Conservation (phyloP, 2,797 vertebrate genomes). For the Hozukius guyotensis region DNA sequence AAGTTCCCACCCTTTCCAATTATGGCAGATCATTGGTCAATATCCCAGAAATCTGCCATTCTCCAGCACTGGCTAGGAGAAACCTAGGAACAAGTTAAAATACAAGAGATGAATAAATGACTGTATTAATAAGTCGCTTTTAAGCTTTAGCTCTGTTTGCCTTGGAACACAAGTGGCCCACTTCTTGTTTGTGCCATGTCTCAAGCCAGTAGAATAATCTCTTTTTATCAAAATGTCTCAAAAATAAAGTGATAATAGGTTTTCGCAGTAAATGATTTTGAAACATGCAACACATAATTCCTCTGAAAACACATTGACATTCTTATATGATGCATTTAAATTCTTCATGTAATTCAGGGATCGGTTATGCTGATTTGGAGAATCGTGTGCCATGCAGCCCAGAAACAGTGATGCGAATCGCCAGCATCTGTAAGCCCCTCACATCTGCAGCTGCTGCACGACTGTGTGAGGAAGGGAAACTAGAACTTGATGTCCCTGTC, state of each 20-base stretch:
- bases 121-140: neutral
- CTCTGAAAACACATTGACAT: neutral
- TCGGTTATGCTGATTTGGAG: conserved; percentile 95
- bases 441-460: conserved; percentile 92
- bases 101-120: neutral
- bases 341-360: conserved; percentile 76
- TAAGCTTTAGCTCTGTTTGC: neutral
- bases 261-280: neutral
- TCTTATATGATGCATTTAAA: neutral
- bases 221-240: neutral
- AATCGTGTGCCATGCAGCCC: conserved; percentile 91
- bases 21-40: too few species aligned
- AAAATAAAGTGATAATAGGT: neutral
- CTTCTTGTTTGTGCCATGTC: neutral
- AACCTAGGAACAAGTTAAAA: neutral
- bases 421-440: conserved; percentile 97
- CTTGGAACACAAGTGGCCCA: neutral
- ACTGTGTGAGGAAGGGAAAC: conserved; percentile 91
- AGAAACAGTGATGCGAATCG: conserved; percentile 93
- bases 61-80: too few species aligned
- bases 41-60: too few species aligned
- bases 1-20: too few species aligned
- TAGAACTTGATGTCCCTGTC: conserved; percentile 93
- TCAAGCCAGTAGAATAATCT: neutral
- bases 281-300: neutral